Evolutionary conservation across 2,113 vertebrate species (phyloP), one percentile per base, ranked within the genome.

Genomic region (Brevimyrus niger): DNA sequence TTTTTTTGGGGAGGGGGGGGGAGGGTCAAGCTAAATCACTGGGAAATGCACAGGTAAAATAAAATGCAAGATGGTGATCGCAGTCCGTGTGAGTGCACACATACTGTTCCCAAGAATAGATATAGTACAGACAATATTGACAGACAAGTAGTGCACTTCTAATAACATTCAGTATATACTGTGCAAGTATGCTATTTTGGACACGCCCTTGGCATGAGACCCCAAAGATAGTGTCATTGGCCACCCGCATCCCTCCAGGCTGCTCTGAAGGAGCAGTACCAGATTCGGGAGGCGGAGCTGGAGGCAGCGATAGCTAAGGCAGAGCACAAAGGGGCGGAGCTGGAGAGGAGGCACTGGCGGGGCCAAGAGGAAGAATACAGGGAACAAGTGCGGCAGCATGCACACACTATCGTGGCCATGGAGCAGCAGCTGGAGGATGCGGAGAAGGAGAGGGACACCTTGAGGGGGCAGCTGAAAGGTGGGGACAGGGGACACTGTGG

Each of bases 321-420:
- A 15, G 51, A 91, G 61, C 91, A 87, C 53, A 91, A 88, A 35
- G 91, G 91, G 91, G 86, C 94, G 2, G 89, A 87, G 89, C 80
- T 65, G 0, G 93, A 94, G 94, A 94, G 91, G 58, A 92, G 88
- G 0, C 90, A 88, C 0, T 91, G 94, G 27, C 92, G 93, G 15
- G 88, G 91, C 1, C 94, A 95, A 50, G 58, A 94, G 7, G 2
- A 35, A 0, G 94, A 92, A 53, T 97, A 96, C 0, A 95, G 95
- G 82, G 97, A 97, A 47, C 96, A 97, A 31, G 94, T 94, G 90
- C 95, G 90, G n/a, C 97, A 97, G 91, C 96, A 96, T 58, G 92
- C 96, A 0, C 92, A 93, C 94, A 97, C 96, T 0, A 96, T 97
- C 1, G 92, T 97, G 88, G 95, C 92, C 7, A 91, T 97, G 0